These are phyloP conservation scores for Chymomyza costata DNA, from an alignment of 1,140 invertebrate species.

Conservation along the genomic window DNA sequence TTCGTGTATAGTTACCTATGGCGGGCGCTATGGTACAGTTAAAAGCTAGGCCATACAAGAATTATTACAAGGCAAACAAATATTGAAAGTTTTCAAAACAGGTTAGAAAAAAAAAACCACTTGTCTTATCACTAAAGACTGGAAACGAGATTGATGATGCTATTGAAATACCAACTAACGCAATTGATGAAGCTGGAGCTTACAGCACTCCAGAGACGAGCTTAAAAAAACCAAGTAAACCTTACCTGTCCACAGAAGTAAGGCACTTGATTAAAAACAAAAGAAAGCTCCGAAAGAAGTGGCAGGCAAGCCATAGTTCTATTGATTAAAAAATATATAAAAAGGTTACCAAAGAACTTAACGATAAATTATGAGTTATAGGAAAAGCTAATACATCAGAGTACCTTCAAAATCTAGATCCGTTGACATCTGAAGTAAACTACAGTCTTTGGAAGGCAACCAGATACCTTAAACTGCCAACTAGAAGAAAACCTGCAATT, in stretches of 20 bases:
- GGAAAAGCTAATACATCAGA: constrained; percentile 4
- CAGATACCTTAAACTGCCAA: constrained; percentile 7
- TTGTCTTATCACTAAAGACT: too few species aligned
- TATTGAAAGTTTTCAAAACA: background rate
- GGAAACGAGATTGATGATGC: too few species aligned
- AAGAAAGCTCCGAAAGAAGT: too few species aligned
- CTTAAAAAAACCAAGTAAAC: too few species aligned
- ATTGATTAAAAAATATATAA: background rate
- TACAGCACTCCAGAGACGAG: background rate
- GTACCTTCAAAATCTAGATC: constrained; percentile 9
- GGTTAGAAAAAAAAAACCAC: constrained; percentile 8
- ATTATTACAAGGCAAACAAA: too few species aligned
- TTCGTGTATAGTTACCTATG: constrained; percentile 12
- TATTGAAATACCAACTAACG: constrained; percentile 30
- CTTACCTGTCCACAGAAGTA: background rate
- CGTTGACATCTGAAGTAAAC: too few species aligned
- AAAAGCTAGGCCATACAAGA: background rate
- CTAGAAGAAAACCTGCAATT: too few species aligned
- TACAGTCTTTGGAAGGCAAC: constrained; percentile 5
- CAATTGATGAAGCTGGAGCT: constrained; percentile 28
- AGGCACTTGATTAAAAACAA: constrained; percentile 4
- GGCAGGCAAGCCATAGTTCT: too few species aligned
- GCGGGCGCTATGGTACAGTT: background rate
- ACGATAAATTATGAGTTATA: background rate
- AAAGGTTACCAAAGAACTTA: too few species aligned